These are phyloP conservation scores for Cyrtodaria siliqua DNA, from an alignment of 2,888 invertebrate genomes.

Conservation along the genomic window DNA sequence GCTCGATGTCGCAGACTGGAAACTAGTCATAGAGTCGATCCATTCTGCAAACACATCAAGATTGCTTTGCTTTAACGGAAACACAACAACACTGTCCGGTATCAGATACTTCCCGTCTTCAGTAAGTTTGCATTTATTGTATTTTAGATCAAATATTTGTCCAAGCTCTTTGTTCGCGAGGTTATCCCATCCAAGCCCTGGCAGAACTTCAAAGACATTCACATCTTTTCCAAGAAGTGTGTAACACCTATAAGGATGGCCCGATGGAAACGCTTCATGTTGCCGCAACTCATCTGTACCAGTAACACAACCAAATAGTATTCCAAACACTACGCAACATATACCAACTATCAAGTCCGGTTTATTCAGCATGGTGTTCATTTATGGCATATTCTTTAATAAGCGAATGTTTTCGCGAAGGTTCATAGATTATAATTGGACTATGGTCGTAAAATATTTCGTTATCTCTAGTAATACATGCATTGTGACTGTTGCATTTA, in stretches of 20 bases:
- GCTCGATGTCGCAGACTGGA: conserved; percentile 34
- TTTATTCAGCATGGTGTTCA: too few relatives aligned
- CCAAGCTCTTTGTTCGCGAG: conserved; percentile 47
- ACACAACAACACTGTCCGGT: conserved; percentile 37
- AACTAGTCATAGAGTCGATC: conserved; percentile 32
- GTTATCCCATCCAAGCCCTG: conserved; percentile 61
- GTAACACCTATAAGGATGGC: background rate
- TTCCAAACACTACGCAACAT: too few relatives aligned
- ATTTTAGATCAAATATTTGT: conserved; percentile 33
- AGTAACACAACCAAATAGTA: too few relatives aligned
- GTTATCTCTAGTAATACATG: too few relatives aligned
- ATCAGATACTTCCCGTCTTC: conserved; percentile 50
- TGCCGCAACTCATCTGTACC: too few relatives aligned
- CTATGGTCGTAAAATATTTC: too few relatives aligned
- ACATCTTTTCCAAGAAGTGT: conserved; percentile 1
- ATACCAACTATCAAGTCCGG: too few relatives aligned
- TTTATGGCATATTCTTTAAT: too few relatives aligned
- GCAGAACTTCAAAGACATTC: conserved; percentile 41
- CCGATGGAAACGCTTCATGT: background rate
- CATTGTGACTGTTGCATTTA: too few relatives aligned
- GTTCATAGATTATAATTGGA: too few relatives aligned
- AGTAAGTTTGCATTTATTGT: conserved; percentile 41
- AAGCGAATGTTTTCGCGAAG: too few relatives aligned
- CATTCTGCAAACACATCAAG: conserved; percentile 44
- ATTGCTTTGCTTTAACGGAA: conserved; percentile 43